Evolutionary conservation across 1,140 invertebrate genomes (phyloP).

Genomic region (Idris sp.): DNA sequence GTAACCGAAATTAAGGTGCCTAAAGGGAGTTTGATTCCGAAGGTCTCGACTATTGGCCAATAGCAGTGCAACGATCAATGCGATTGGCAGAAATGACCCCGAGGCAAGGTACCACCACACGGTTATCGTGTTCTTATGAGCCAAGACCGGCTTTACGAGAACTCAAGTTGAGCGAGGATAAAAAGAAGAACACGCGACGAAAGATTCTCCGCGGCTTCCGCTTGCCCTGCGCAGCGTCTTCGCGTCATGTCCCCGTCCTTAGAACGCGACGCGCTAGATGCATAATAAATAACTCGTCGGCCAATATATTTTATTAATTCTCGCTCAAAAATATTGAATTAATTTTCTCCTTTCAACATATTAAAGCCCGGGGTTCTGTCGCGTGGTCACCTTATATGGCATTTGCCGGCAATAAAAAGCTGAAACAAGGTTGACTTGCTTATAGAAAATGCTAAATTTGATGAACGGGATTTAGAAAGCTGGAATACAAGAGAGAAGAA

Average conservation of each 20-base stretch:
- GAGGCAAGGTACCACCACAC: conserved; percentile 37
- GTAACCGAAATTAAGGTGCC: not conserved
- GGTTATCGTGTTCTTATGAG: conserved; percentile 55
- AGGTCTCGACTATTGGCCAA: no score
- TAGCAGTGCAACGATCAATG: conserved; percentile 29
- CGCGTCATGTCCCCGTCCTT: conserved; percentile 17
- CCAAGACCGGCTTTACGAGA: conserved; percentile 60
- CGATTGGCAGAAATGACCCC: conserved; percentile 47
- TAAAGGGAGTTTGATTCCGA: no score
- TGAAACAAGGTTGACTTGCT: no score
- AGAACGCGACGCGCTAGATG: conserved; percentile 41
- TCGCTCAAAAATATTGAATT: conserved; percentile 47
- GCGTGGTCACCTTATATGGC: conserved; percentile 13
- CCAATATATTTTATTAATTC: conserved; percentile 50
- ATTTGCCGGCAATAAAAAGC: conserved; percentile 11
- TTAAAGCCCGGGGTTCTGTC: conserved; percentile 11
- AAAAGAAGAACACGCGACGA: conserved; percentile 60
- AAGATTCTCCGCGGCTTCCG: conserved; percentile 58
- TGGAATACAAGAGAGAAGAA: no score
- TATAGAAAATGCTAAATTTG: no score
- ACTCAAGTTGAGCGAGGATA: conserved; percentile 44
- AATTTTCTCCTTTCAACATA: conserved; percentile 47
- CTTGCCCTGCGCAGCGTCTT: conserved; percentile 31
- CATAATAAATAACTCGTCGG: conserved; percentile 39
- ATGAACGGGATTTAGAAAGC: no score